A percentile compares a stretch with the other conserved stretches of the same genome.
phyloP scores from a whole-genome alignment of 2,797 vertebrate species.

The Sebastes taczanowskii region DNA sequence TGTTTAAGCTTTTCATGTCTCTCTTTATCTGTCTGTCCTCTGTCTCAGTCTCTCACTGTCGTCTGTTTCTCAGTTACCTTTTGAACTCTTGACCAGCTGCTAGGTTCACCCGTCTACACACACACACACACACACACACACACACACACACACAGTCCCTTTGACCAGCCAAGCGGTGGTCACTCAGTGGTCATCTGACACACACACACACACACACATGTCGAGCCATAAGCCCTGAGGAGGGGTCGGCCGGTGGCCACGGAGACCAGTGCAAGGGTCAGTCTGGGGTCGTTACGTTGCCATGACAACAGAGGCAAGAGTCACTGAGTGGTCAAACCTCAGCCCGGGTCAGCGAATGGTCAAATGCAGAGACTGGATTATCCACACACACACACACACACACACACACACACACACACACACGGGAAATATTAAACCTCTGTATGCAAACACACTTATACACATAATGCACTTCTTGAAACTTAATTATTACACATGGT shows the following conservation, averaged over 20 bases:
- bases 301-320: constrained; percentile 47
- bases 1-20: neutral
- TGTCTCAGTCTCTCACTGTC: neutral
- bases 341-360: constrained; percentile 50
- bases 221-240: constrained; percentile 17
- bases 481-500: neutral
- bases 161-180: constrained; percentile 12
- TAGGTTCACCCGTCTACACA: neutral
- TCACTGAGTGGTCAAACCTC: constrained; percentile 50
- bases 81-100: constrained; percentile 46
- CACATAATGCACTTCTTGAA: neutral
- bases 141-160: constrained; percentile 13
- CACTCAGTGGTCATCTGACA: constrained; percentile 31
- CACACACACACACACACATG: constrained; percentile 3
- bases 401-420: neutral
- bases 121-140: constrained; percentile 14
- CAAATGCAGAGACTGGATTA: constrained; percentile 32
- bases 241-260: constrained; percentile 47
- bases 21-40: neutral
- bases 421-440: neutral
- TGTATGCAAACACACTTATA: neutral
- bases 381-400: neutral
- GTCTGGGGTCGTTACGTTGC: constrained; percentile 53
- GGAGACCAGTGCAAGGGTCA: constrained; percentile 44
- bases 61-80: constrained; percentile 14